Base-by-base conservation (phyloP, 2,797 vertebrate genomes). In the Coendou prehensilis region DNA sequence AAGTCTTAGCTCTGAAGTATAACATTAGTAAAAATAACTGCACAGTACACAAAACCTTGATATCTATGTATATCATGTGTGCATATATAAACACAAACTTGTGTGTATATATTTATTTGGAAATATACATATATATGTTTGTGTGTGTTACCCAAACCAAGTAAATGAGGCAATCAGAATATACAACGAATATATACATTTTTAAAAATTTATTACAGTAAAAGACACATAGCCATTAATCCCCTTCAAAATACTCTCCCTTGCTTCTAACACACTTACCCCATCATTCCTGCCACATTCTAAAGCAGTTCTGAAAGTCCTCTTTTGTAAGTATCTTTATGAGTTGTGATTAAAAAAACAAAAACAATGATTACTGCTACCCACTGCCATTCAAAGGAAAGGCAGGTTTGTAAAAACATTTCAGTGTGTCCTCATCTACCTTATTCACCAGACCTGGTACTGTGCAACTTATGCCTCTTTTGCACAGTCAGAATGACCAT, bases 11-110 rank as follows among this genome's bases (percentile, higher is more conserved):
- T 91, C 45, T 93, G 93, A 94, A 91, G 33, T 23, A 54, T 78
- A 89, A 52, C 54, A 96, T 81, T 87, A 97, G 85, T 67, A 90
- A 91, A 91, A 94, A 69, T 45, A 69, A 85, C 28, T 89, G 15
- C 14, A 17, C 11, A 67, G 11, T 67, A 67, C 5, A 67, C n/a
- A 33, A 33, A 67, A 89, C 9, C 28, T 67, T 95, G 30, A 28
- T 71, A 95, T 84, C 75, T 76, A 78, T 9, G 4, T 90, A 54
- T 75, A 9, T 50, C 37, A 63, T 26, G 8, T 64, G 64, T 92
- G 22, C 75, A 56, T 85, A 61, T 5, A 79, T 50, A 94, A 88
- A 91, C 37, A 87, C 5, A 94, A 63, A 57, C 15, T 15, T 69
- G 2, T 76, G 8, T 84, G 20, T 73, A 47, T 84, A 91, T 88